Conservation (phyloP, 2,888 invertebrate species). For the Stenurella melanura region DNA sequence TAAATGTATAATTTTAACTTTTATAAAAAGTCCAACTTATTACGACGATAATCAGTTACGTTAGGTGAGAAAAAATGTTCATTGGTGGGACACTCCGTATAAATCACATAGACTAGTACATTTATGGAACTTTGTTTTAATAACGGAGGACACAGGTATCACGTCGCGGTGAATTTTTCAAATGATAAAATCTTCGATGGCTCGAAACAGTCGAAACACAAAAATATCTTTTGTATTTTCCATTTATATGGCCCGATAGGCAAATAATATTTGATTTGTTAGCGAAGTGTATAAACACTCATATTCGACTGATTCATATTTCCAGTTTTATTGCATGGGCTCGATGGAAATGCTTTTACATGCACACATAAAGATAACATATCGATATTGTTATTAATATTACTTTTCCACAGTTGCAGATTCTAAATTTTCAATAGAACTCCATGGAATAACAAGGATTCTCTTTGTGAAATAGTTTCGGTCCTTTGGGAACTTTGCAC, state of each 20-base stretch:
- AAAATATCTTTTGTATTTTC: constrained; percentile 42
- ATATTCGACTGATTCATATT: constrained; percentile 55
- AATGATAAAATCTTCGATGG: not conserved
- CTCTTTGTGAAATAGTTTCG: constrained; percentile 44
- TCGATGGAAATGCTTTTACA: constrained; percentile 58
- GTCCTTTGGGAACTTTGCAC: constrained; percentile 15
- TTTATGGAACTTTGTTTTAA: not conserved
- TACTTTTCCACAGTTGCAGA: constrained; percentile 66
- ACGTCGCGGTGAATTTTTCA: not conserved
- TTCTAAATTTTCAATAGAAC: constrained; percentile 62
- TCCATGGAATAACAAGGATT: constrained; percentile 45
- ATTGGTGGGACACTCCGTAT: too few species aligned
- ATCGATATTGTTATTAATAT: constrained; percentile 69
- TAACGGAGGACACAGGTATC: not conserved
- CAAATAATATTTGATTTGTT: constrained; percentile 61
- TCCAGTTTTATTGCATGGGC: constrained; percentile 56
- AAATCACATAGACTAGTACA: too few species aligned
- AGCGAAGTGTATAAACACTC: constrained; percentile 57
- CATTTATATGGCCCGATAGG: constrained; percentile 53
- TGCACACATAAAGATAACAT: constrained; percentile 66
- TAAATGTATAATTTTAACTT: too few species aligned
- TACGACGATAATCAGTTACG: too few species aligned
- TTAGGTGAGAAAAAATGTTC: too few species aligned
- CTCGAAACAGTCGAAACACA: constrained; percentile 11
- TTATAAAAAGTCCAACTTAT: too few species aligned